Conservation (phyloP, 2,888 invertebrate species). For the Cataglyphis cursor region DNA sequence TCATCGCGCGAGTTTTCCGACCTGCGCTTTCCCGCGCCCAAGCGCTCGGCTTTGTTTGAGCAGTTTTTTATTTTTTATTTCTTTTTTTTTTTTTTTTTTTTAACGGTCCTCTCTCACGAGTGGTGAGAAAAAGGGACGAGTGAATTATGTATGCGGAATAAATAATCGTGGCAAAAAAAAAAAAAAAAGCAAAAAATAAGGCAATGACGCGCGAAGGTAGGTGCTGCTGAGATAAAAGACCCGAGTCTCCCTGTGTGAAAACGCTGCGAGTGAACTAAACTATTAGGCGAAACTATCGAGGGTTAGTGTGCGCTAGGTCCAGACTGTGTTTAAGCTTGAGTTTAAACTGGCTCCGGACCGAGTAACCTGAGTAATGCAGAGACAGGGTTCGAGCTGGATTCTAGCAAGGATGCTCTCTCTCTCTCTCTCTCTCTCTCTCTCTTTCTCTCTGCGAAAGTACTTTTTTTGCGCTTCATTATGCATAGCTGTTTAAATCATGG, state of each 20-base stretch:
- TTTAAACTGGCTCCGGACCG: slow-evolving; percentile 13
- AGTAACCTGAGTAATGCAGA: not conserved
- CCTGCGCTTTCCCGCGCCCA: slow-evolving; percentile 38
- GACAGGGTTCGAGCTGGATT: slow-evolving; percentile 2
- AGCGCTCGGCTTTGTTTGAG: slow-evolving; percentile 49
- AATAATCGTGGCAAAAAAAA: slow-evolving; percentile 59
- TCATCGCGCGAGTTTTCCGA: slow-evolving; percentile 13
- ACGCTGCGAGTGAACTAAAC: slow-evolving; percentile 17
- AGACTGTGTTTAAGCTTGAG: slow-evolving; percentile 1
- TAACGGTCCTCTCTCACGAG: not conserved
- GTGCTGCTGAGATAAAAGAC: not conserved
- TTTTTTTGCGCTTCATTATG: not conserved
- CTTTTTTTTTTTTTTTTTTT: slow-evolving; percentile 52
- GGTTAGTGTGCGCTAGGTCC: slow-evolving; percentile 14
- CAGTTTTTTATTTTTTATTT: slow-evolving; percentile 53
- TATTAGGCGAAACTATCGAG: slow-evolving; percentile 21
- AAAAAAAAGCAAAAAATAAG: slow-evolving; percentile 58
- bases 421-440: not conserved
- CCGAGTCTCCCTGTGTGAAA: not conserved
- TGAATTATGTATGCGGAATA: slow-evolving; percentile 73
- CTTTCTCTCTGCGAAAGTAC: not conserved
- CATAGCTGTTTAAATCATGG: not conserved
- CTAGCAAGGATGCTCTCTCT: not conserved
- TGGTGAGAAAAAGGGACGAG: not conserved
- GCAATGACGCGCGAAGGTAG: slow-evolving; percentile 28